These are phyloP conservation scores for Zaprionus africanus DNA, from an alignment of 1,140 invertebrate species.

Conservation along the genomic window DNA sequence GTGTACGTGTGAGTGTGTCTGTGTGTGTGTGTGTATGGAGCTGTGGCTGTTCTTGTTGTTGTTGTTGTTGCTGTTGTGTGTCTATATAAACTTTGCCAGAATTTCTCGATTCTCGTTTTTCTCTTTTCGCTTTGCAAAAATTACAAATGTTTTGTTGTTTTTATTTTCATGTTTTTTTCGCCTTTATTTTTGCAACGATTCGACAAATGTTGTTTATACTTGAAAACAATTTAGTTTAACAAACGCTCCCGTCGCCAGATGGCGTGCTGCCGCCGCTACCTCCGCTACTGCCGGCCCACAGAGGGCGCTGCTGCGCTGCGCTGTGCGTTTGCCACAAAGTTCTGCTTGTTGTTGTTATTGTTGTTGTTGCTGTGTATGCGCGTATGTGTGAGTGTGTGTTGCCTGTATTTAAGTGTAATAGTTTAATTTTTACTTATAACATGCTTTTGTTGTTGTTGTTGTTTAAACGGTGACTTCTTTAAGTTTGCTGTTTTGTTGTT, in stretches of 20 bases:
- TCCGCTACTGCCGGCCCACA: constrained; percentile 33
- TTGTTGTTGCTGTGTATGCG: constrained; percentile 23
- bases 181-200: constrained; percentile 71
- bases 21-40: constrained; percentile 20
- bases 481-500: constrained; percentile 69
- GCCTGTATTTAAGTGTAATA: constrained; percentile 69
- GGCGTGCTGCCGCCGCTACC: constrained; percentile 27
- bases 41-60: constrained; percentile 28
- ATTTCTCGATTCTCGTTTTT: constrained; percentile 6
- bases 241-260: constrained; percentile 50
- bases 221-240: constrained; percentile 50
- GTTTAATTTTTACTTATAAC: constrained; percentile 70
- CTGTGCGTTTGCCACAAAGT: constrained; percentile 18
- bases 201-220: constrained; percentile 59
- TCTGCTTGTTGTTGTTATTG: constrained; percentile 30
- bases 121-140: constrained; percentile 64
- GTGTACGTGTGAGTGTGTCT: constrained; percentile 33
- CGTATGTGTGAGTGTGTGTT: constrained; percentile 35
- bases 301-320: constrained; percentile 32
- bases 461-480: constrained; percentile 80
- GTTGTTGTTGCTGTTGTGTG: constrained; percentile 45
- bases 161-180: constrained; percentile 42
- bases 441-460: constrained; percentile 66
- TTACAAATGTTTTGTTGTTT: constrained; percentile 54
- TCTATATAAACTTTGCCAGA: constrained; percentile 77